Evolutionary conservation across 1,140 invertebrate genomes (phyloP), one percentile per base, ranked within the genome.

Genomic region (Drosophila eugracilis): DNA sequence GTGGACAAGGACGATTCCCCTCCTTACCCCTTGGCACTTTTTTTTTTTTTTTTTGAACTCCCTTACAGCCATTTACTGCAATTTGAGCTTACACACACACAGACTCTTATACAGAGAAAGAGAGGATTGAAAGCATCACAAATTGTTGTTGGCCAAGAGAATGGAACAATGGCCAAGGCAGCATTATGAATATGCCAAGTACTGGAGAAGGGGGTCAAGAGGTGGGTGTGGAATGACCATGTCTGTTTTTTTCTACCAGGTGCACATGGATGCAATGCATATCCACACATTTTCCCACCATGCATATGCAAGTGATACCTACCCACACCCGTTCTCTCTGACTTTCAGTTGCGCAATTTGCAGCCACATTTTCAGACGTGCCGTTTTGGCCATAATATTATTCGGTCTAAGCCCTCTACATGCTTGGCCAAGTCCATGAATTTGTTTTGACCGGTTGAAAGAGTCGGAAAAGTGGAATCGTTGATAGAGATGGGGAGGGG

Each of bases 131-230:
- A 50, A 44, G 36, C 22, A 53, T 42, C 36, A 74, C 49, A 74
- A 74, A 47, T 74, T 53, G 69, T 65, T 80, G 37, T 63, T 66
- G 59, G 59, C 59, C 63, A 67, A 32, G 30, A 70, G 57, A 76
- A 60, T 50, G 49, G 75, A 75, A 75, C 80, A 85, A 85, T 71
- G 75, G 41, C 42, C 57, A 22, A 71, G 65, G 57, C 57, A 73
- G 58, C 70, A 74, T 74, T 74, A 73, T 74, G 70, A 74, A 74
- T 74, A 63, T 74, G 48, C 69, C 57, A 73, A 32, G 48, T 28
- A 57, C 10, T n/a, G 32, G 47, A 19, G 12, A 14, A 48, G 15
- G 19, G 60, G 66, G 60, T 19, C n/a, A n/a, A 34, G 36, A 30
- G 39, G 47, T 39, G 39, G 28, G 66, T 32, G 30, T 36, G 55